Evolutionary conservation across 92 coral and sea anemone genomes (phyloP).

Genomic region (Paragorgia papillata): DNA sequence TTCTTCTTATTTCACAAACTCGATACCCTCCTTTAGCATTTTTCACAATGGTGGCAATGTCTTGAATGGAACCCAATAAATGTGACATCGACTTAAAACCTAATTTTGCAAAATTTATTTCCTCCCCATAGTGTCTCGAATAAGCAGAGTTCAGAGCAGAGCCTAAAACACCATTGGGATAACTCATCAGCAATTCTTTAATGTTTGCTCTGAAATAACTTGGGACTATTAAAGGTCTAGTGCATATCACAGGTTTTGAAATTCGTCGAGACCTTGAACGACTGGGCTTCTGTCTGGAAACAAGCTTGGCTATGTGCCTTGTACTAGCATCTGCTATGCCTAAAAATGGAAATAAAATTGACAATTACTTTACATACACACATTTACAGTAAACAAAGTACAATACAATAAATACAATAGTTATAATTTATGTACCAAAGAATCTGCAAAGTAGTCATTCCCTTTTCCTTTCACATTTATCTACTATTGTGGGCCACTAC

Average conservation of each 20-base stretch:
- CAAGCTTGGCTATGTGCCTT: conserved; percentile 83
- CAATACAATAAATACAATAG: background rate
- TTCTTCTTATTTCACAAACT: background rate
- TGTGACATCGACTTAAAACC: conserved; percentile 70
- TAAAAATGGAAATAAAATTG: conserved; percentile 19
- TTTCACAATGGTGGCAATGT: conserved; percentile 26
- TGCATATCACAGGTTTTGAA: conserved; percentile 56
- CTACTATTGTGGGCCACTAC: no score
- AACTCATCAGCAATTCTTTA: conserved; percentile 66
- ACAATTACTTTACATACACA: background rate
- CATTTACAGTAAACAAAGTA: background rate
- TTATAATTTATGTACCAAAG: no score
- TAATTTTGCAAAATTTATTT: conserved; percentile 62
- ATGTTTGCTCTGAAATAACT: conserved; percentile 67
- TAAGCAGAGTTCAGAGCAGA: conserved; percentile 69
- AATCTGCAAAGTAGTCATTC: no score
- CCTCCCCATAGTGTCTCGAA: conserved; percentile 69
- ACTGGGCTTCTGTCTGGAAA: conserved; percentile 74
- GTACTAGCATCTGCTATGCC: conserved; percentile 92
- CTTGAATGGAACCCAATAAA: conserved; percentile 70
- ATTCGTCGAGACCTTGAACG: conserved; percentile 70
- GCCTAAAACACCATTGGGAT: conserved; percentile 85
- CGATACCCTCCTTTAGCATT: conserved; percentile 18
- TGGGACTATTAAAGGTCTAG: conserved; percentile 66
- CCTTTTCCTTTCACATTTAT: no score